A percentile compares a stretch with the other conserved stretches of the same genome.
These are phyloP conservation scores for Drosophila novamexicana DNA, from an alignment of 1,140 invertebrate genomes.

Conservation along the genomic window DNA sequence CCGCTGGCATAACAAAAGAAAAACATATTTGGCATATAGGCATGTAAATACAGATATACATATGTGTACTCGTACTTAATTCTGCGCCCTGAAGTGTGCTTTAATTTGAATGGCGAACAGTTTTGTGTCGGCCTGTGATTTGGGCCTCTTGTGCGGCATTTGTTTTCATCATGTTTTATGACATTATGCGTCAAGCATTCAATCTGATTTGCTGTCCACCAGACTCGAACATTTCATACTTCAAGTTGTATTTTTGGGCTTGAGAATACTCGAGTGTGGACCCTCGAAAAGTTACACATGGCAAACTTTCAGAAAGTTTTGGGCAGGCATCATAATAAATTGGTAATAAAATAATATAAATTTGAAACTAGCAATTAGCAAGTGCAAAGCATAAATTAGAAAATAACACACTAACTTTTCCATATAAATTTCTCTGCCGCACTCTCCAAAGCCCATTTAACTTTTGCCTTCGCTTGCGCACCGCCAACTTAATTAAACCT, in stretches of 20 bases:
- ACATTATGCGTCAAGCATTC: conserved; percentile 26
- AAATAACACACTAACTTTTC: background rate
- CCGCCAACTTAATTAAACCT: conserved; percentile 54
- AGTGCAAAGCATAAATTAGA: too few relatives aligned
- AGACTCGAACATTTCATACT: background rate
- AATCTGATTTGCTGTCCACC: conserved; percentile 21
- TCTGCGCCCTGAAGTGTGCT: conserved; percentile 36
- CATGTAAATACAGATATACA: conserved; percentile 14
- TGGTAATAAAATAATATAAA: conserved; percentile 9
- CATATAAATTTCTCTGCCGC: background rate
- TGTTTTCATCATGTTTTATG: conserved; percentile 43
- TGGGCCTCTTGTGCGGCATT: conserved; percentile 25
- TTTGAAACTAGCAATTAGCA: background rate
- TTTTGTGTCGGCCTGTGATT: conserved; percentile 18
- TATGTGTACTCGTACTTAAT: conserved; percentile 30
- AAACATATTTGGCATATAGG: background rate
- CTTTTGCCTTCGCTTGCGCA: conserved; percentile 28
- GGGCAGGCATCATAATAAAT: background rate
- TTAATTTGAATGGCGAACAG: conserved; percentile 46
- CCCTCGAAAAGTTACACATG: too few relatives aligned
- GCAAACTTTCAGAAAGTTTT: background rate
- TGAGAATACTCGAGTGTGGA: too few relatives aligned
- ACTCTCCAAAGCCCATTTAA: conserved; percentile 20
- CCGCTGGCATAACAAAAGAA: conserved; percentile 32
- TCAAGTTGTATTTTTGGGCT: background rate